phyloP scores from a whole-genome alignment of 2,888 invertebrate species.

The Eubasilissa splendida region DNA sequence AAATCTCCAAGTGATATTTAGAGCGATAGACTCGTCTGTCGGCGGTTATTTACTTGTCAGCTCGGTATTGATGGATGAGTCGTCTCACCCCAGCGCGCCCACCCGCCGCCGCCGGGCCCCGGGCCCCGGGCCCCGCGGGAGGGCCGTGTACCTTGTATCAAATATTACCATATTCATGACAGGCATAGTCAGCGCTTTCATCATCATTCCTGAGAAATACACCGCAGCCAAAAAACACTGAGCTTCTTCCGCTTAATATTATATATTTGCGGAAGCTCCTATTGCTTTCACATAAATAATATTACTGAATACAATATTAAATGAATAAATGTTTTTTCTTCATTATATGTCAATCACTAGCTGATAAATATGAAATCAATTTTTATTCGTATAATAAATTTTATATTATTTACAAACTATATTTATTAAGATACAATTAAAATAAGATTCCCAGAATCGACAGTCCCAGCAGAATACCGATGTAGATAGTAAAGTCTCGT shows the following conservation, averaged over 20 bases:
- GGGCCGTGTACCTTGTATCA: slow-evolving; percentile 15
- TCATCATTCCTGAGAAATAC: slow-evolving; percentile 26
- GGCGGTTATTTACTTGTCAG: slow-evolving; percentile 49
- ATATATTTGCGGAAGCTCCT: too few species aligned
- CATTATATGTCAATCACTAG: too few species aligned
- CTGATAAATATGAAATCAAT: too few species aligned
- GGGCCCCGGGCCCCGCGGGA: slow-evolving; percentile 6
- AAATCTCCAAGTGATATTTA: slow-evolving; percentile 39
- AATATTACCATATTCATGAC: slow-evolving; percentile 32
- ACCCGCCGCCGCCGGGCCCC: neutral
- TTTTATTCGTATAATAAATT: too few species aligned
- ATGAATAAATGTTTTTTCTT: too few species aligned
- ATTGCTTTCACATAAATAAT: too few species aligned
- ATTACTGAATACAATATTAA: too few species aligned
- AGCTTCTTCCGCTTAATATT: neutral
- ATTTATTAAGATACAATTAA: too few species aligned
- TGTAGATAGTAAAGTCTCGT: too few species aligned
- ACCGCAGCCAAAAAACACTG: neutral
- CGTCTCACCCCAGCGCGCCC: slow-evolving; percentile 12
- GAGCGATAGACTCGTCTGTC: slow-evolving; percentile 42
- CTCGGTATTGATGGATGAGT: slow-evolving; percentile 46
- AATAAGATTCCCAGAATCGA: too few species aligned
- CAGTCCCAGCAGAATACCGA: too few species aligned
- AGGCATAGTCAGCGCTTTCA: slow-evolving; percentile 26
- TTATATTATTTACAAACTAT: too few species aligned